phyloP scores from a whole-genome alignment of 2,113 vertebrate genomes.

The Megaleporinus macrocephalus region DNA sequence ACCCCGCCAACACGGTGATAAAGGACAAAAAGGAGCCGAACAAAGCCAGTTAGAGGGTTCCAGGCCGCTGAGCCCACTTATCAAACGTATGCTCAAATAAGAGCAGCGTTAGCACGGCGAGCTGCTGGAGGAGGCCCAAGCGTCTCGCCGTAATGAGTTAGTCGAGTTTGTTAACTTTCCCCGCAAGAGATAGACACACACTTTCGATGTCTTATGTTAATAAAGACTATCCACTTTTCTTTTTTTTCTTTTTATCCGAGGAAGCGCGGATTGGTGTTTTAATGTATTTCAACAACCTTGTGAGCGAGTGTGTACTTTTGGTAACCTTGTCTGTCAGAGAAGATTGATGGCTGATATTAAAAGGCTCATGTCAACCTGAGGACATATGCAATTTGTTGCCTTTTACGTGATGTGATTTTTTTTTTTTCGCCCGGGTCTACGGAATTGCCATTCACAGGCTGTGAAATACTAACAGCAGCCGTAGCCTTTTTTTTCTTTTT shows the following conservation, averaged over 20 bases:
- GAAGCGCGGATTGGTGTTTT: slow-evolving; percentile 28
- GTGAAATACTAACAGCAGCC: slow-evolving; percentile 26
- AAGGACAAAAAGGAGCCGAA: slow-evolving; percentile 33
- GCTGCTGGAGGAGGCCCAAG: neutral
- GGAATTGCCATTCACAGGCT: slow-evolving; percentile 23
- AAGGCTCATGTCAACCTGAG: slow-evolving; percentile 47
- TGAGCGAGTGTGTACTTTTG: slow-evolving; percentile 31
- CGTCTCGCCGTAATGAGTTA: slow-evolving; percentile 2
- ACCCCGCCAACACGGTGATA: slow-evolving; percentile 24
- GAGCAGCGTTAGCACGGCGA: neutral
- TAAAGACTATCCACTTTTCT: slow-evolving; percentile 39
- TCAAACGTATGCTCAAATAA: slow-evolving; percentile 14
- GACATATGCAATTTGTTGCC: slow-evolving; percentile 33
- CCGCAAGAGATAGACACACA: neutral
- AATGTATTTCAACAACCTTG: slow-evolving; percentile 29
- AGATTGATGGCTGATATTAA: slow-evolving; percentile 55
- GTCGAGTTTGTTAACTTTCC: slow-evolving; percentile 24
- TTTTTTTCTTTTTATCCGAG: too few relatives aligned
- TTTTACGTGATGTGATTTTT: slow-evolving; percentile 37
- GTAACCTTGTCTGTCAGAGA: slow-evolving; percentile 52
- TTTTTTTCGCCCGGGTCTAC: slow-evolving; percentile 21
- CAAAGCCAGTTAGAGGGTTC: slow-evolving; percentile 13
- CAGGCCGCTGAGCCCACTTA: slow-evolving; percentile 10
- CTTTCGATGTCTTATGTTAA: slow-evolving; percentile 19
- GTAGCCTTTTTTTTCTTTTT: slow-evolving; percentile 2